Evolutionary conservation across 2,113 vertebrate genomes (phyloP), one percentile per base, ranked within the genome.

Genomic region (Anhinga anhinga): DNA sequence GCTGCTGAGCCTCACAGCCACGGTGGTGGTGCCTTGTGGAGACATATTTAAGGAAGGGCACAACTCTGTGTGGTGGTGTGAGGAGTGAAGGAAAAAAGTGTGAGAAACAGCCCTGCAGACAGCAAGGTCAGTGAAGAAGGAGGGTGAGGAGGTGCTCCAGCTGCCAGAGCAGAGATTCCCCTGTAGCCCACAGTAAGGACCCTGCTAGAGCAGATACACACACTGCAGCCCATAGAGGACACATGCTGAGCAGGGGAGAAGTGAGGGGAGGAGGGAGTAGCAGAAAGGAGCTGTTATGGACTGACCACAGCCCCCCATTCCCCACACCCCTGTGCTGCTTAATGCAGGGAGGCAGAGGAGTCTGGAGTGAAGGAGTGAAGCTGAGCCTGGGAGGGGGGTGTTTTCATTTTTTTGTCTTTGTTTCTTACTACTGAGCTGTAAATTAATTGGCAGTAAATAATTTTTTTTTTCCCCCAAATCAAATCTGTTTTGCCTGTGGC

Each of bases 41-140:
- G 17, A 17, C 5, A 3, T 13, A 20, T 40, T 15, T 69, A 44
- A 32, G 34, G 44, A 62, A 70, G 25, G 30, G 13, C 20, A 32
- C n/a, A 44, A 16, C 29, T 40, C 34, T n/a, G 34, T 3, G 10
- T 0, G 1, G 13, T 0, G 0, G 12, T 18, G 21, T 56, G 40
- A 49, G 21, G 18, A 56, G 13, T 19, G n/a, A 71, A 32, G 11
- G 15, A 42, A 65, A 79, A 66, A 81, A 7, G 14, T 23, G 15
- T 32, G 47, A 76, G 69, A 36, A 82, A 34, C 22, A 50, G 44
- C 22, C 22, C 29, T 49, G 25, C 40, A n/a, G 63, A 40, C 40
- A 20, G 38, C 2, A 3, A 65, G 13, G 70, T 23, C 26, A 14
- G 15, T 10, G 32, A 50, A 50, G 30, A 22, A 74, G 27, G 36